Conservation (phyloP, 2,888 invertebrate species). For the Notocelia uddmanniana region DNA sequence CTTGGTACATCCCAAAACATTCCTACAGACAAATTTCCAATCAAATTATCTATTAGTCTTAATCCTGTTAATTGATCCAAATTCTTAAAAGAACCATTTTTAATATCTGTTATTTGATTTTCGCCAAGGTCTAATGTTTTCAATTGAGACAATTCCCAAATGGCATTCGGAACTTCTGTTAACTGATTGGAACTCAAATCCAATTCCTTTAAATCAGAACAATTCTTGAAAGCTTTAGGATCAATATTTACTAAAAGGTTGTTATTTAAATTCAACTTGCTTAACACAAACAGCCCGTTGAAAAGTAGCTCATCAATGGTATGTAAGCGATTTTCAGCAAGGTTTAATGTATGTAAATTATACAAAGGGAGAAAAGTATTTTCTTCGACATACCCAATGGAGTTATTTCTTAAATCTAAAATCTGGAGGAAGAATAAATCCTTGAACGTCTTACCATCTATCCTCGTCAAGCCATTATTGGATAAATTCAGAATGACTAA, state of each 20-base stretch:
- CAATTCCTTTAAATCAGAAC: conserved; percentile 94
- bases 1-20: conserved; percentile 95
- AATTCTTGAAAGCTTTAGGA: conserved; percentile 93
- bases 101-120: conserved; percentile 94
- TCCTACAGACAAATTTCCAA: conserved; percentile 92
- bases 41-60: conserved; percentile 95
- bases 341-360: conserved; percentile 95
- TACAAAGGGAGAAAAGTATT: conserved; percentile 95
- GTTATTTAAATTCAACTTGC: conserved; percentile 93
- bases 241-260: conserved; percentile 92
- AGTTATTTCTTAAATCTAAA: conserved; percentile 94
- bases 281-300: conserved; percentile 93
- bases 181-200: conserved; percentile 95
- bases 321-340: conserved; percentile 95
- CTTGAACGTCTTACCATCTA: conserved; percentile 94
- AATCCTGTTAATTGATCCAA: conserved; percentile 94
- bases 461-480: conserved; percentile 93
- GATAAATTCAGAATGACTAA: conserved; percentile 94
- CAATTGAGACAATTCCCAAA: conserved; percentile 92
- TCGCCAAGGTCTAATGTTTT: conserved; percentile 96
- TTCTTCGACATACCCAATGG: conserved; percentile 94
- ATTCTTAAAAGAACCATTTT: conserved; percentile 94
- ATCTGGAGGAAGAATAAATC: conserved; percentile 95
- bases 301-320: conserved; percentile 92
- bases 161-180: conserved; percentile 91